phyloP scores from a whole-genome alignment of 1,140 invertebrate species.

The Acarapis woodi region DNA sequence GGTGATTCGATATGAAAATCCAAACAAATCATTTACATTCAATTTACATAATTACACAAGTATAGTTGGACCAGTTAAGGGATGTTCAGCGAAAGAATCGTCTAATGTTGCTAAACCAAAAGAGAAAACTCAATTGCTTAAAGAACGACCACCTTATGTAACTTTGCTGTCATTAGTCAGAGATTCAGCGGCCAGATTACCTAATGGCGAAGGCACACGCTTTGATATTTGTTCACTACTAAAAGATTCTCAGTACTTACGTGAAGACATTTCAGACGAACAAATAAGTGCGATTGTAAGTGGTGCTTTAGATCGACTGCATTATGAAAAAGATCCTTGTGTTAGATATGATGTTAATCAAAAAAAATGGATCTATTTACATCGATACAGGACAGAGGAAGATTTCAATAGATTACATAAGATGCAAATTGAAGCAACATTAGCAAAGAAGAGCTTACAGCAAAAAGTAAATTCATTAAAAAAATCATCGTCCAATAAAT shows the following conservation, averaged over 20 bases:
- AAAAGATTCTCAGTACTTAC: conserved; percentile 55
- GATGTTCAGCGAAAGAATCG: conserved; percentile 30
- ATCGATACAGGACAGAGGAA: conserved; percentile 38
- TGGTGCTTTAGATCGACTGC: conserved; percentile 54
- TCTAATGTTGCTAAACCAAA: conserved; percentile 27
- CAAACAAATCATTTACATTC: conserved; percentile 58
- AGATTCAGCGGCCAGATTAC: conserved; percentile 65
- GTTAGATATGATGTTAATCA: conserved; percentile 60
- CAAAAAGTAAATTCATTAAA: conserved; percentile 13
- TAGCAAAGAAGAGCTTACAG: conserved; percentile 20
- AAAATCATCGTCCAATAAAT: no score
- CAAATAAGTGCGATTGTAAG: conserved; percentile 45
- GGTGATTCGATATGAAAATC: conserved; percentile 38
- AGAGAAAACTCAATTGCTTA: conserved; percentile 48
- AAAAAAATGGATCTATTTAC: conserved; percentile 70
- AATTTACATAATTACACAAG: conserved; percentile 51
- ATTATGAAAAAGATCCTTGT: conserved; percentile 61
- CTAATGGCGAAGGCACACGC: conserved; percentile 66
- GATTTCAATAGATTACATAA: conserved; percentile 32
- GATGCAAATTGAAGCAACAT: conserved; percentile 21
- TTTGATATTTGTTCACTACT: conserved; percentile 56
- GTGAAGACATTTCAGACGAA: conserved; percentile 35
- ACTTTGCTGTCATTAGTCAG: conserved; percentile 48
- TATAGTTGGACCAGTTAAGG: conserved; percentile 63
- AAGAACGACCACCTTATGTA: conserved; percentile 59